A percentile compares a stretch with the other conserved stretches of the same genome.
phyloP scores from a whole-genome alignment of 2,113 vertebrate genomes.

The Microtus montanus region DNA sequence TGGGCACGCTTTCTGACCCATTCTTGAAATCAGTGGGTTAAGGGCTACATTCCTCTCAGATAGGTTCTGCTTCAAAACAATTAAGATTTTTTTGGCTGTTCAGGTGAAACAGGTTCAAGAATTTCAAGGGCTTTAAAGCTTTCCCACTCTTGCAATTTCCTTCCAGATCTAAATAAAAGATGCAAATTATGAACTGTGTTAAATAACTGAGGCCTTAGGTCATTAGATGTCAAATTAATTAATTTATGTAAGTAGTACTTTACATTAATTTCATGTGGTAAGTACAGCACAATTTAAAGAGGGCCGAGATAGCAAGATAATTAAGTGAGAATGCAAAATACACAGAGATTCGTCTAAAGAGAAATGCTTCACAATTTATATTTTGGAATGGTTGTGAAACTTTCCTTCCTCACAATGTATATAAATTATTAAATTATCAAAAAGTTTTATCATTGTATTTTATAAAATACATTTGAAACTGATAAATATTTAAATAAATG shows the following conservation, averaged over 20 bases:
- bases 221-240: constrained; percentile 47
- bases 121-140: not conserved
- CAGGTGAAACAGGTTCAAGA: not conserved
- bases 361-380: not conserved
- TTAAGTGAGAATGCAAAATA: not conserved
- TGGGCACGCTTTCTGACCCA: not conserved
- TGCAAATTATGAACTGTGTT: not conserved
- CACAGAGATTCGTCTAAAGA: not conserved
- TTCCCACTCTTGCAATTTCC: not conserved
- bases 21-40: not conserved
- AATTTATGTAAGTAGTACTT: constrained; percentile 37
- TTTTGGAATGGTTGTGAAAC: not conserved
- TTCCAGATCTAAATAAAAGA: not conserved
- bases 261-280: not conserved
- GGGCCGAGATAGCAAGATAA: not conserved
- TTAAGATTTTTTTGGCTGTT: constrained; percentile 16
- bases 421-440: not conserved
- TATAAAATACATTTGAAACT: not conserved
- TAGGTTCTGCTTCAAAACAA: constrained; percentile 36
- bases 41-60: constrained; percentile 30
- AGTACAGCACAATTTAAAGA: constrained; percentile 3
- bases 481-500: not conserved
- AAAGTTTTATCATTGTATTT: not conserved
- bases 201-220: not conserved
- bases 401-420: not conserved